These are phyloP conservation scores for Drosophila sordidapex DNA, from an alignment of 2,888 invertebrate species.

Conservation along the genomic window DNA sequence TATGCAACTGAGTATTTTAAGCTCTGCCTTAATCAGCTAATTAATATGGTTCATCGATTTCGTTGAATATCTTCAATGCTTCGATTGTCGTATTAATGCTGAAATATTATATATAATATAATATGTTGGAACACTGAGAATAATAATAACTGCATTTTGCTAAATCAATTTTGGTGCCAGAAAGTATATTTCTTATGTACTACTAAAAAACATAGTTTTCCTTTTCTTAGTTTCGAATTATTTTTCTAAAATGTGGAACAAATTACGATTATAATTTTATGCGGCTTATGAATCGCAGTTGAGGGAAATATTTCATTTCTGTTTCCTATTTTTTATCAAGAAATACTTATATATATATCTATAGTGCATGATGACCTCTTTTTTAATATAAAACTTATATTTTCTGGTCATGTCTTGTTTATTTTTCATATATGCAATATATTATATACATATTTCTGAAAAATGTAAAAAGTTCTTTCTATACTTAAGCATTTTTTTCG, in stretches of 20 bases:
- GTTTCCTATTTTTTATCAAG: no score
- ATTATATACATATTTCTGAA: neutral
- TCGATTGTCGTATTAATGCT: neutral
- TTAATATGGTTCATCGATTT: neutral
- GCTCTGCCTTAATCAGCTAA: neutral
- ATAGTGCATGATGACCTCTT: no score
- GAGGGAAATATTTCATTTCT: no score
- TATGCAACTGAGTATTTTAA: conserved; percentile 13
- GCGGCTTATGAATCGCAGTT: no score
- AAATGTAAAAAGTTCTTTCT: neutral
- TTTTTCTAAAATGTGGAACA: rapidly evolving
- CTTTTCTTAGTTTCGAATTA: neutral
- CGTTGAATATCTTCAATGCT: neutral
- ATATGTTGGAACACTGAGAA: neutral
- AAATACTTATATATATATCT: no score
- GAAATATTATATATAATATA: no score
- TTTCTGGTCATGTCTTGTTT: neutral
- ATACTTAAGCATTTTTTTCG: neutral
- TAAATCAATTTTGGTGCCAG: neutral
- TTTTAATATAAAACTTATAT: neutral
- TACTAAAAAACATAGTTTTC: neutral
- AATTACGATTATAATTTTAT: no score
- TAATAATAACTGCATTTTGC: neutral
- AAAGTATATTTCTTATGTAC: neutral
- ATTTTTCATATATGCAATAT: neutral